Percentiles rank a stretch among this genome's conserved stretches.
Conservation (phyloP, 2,888 invertebrate species). For the Doris montereyensis region DNA sequence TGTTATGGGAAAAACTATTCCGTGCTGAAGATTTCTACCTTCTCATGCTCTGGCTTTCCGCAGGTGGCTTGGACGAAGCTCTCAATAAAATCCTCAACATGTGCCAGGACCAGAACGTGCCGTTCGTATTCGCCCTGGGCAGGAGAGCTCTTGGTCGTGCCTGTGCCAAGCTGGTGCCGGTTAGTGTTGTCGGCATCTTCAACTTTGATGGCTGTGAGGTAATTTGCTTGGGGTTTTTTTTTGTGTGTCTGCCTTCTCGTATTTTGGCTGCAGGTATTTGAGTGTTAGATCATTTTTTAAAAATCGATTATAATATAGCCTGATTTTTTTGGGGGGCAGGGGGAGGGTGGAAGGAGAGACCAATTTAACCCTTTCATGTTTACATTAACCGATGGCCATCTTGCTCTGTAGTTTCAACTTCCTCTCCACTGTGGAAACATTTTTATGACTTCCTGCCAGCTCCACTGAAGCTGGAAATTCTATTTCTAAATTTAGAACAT, state of each 20-base stretch:
- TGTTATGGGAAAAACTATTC: too few species aligned
- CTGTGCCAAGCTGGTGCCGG: constrained; percentile 77
- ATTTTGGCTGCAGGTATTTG: neutral
- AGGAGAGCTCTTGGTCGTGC: constrained; percentile 77
- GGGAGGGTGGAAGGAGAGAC: too few species aligned
- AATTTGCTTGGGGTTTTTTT: constrained; percentile 43
- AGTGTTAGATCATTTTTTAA: neutral
- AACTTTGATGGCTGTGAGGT: constrained; percentile 79
- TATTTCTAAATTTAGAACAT: too few species aligned
- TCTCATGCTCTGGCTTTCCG: constrained; percentile 36
- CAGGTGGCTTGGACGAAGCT: constrained; percentile 78
- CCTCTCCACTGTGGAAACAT: too few species aligned
- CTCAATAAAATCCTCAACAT: constrained; percentile 75
- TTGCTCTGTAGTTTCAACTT: too few species aligned
- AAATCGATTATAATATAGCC: neutral
- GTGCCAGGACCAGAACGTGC: constrained; percentile 76
- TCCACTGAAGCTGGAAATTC: too few species aligned
- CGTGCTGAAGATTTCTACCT: neutral
- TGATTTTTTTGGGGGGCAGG: neutral
- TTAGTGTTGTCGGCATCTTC: constrained; percentile 79
- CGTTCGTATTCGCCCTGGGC: constrained; percentile 78
- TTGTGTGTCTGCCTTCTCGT: too few species aligned
- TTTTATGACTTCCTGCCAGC: too few species aligned
- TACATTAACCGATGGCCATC: too few species aligned
- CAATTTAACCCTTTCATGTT: too few species aligned